A percentile compares a stretch with the other conserved stretches of the same genome.
Conservation (phyloP, 2,797 vertebrate species). For the Pseudochirops cupreus region DNA sequence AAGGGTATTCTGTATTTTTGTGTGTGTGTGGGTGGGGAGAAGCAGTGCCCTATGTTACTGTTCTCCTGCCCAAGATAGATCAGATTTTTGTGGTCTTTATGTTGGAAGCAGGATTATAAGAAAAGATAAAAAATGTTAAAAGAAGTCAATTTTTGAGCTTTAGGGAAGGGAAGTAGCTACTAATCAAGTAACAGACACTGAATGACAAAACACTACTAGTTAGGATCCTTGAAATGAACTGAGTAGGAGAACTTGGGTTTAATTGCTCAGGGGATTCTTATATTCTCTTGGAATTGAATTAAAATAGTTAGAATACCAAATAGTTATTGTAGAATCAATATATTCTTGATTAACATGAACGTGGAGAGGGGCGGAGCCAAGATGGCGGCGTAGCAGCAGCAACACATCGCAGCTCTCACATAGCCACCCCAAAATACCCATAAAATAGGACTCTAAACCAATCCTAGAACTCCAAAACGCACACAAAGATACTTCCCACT, state of each 20-base stretch:
- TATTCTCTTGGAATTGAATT: slow-evolving; percentile 16
- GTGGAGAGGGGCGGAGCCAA: too few species aligned
- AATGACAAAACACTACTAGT: slow-evolving; percentile 14
- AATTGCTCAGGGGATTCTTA: slow-evolving; percentile 46
- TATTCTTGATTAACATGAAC: slow-evolving; percentile 7
- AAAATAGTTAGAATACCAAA: slow-evolving; percentile 3
- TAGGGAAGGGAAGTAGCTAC: background rate
- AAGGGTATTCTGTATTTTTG: background rate
- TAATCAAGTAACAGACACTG: background rate
- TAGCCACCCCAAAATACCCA: too few species aligned
- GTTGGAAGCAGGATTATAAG: background rate
- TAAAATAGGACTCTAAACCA: too few species aligned
- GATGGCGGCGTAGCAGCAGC: too few species aligned
- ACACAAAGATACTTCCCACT: too few species aligned
- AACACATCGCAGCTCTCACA: too few species aligned
- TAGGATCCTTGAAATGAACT: background rate
- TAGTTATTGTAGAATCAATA: slow-evolving; percentile 34
- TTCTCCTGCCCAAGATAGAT: background rate
- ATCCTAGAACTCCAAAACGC: too few species aligned
- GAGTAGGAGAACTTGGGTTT: background rate
- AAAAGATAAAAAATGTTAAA: background rate
- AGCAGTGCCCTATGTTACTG: background rate
- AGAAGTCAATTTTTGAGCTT: background rate
- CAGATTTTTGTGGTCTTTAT: slow-evolving; percentile 3
- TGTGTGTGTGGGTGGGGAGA: background rate